phyloP scores from a whole-genome alignment of 2,797 vertebrate species.

The Bucorvus abyssinicus region DNA sequence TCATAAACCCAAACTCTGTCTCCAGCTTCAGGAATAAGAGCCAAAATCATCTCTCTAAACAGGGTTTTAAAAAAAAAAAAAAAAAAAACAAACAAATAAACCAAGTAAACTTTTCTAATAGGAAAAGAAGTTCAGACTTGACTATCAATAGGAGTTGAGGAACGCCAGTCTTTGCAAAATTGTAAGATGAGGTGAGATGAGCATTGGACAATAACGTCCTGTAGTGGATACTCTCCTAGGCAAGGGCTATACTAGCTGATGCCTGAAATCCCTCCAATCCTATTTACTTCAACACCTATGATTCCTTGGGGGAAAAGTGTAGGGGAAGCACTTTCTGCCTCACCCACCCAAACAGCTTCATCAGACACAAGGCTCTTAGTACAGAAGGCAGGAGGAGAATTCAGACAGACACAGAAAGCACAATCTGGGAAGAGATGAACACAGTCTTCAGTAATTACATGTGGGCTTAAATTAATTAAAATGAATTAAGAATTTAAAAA shows the following conservation, averaged over 20 bases:
- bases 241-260: neutral
- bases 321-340: slow-evolving; percentile 8
- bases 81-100: neutral
- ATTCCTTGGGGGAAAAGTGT: neutral
- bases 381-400: neutral
- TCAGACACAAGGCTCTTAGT: neutral
- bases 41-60: neutral
- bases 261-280: slow-evolving; percentile 18
- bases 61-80: neutral
- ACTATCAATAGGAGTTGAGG: neutral
- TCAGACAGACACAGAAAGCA: neutral
- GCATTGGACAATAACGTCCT: neutral
- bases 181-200: neutral
- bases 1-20: neutral
- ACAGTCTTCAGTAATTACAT: neutral
- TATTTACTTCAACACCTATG: neutral
- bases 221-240: neutral
- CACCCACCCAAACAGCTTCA: neutral
- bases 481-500: neutral
- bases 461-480: neutral
- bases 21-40: neutral
- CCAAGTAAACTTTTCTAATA: neutral
- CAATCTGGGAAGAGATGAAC: neutral
- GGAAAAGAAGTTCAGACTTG: neutral
- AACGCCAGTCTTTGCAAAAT: neutral